A percentile compares a stretch with the other conserved stretches of the same genome.
phyloP scores from a whole-genome alignment of 2,113 vertebrate genomes.

The Mastomys natalensis region DNA sequence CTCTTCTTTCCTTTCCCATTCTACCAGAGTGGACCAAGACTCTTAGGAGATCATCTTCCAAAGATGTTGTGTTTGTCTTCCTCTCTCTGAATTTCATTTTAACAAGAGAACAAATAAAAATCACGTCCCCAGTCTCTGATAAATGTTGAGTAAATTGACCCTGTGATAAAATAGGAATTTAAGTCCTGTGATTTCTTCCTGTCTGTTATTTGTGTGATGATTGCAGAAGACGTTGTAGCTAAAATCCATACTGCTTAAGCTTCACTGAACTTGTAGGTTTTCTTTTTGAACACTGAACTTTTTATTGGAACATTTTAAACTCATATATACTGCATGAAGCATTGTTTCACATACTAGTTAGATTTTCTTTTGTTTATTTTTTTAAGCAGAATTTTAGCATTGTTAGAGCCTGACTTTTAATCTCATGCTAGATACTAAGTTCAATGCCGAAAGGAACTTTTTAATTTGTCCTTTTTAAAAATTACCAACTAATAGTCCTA shows the following conservation, averaged over 20 bases:
- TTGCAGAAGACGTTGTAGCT: neutral
- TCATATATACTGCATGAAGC: neutral
- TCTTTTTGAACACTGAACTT: neutral
- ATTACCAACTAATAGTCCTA: neutral
- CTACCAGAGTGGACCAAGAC: neutral
- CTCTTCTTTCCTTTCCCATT: neutral
- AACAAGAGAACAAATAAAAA: neutral
- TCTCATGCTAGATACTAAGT: neutral
- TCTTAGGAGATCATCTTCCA: neutral
- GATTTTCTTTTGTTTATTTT: neutral
- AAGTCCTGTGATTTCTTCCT: neutral
- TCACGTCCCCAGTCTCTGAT: neutral
- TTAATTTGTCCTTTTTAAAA: neutral
- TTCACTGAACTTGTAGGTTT: neutral
- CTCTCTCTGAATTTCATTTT: slow-evolving; percentile 1
- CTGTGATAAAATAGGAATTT: neutral
- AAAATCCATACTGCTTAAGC: neutral
- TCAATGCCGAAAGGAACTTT: neutral
- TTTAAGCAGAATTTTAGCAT: neutral
- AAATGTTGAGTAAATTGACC: neutral
- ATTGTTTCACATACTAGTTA: neutral
- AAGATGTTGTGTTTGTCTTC: neutral
- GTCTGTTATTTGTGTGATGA: neutral
- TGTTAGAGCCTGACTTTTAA: neutral
- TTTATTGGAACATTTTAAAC: neutral